phyloP scores from a whole-genome alignment of 2,113 vertebrate species.

The Engraulis encrasicolus region DNA sequence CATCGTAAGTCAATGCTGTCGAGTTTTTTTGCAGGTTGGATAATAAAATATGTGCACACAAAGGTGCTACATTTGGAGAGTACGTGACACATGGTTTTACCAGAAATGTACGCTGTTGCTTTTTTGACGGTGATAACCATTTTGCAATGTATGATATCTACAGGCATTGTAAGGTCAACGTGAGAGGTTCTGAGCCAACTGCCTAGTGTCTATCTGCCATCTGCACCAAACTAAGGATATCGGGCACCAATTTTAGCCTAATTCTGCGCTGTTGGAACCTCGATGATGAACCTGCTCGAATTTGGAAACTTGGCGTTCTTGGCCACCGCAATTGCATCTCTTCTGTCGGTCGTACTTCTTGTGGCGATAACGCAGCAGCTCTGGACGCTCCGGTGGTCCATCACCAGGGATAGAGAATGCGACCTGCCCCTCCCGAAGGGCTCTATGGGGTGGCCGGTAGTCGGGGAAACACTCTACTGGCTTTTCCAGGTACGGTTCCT shows the following conservation, averaged over 20 bases:
- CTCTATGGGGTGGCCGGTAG: constrained; percentile 97
- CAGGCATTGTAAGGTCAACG: constrained; percentile 14
- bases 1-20: constrained; percentile 12
- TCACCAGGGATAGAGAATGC: constrained; percentile 82
- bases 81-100: constrained; percentile 17
- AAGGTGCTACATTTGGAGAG: constrained; percentile 1
- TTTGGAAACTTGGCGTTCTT: constrained; percentile 73
- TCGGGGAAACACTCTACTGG: constrained; percentile 97
- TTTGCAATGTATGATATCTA: constrained; percentile 17
- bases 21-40: constrained; percentile 2
- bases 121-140: constrained; percentile 21
- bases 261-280: background rate
- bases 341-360: constrained; percentile 78
- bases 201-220: constrained; percentile 1
- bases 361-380: constrained; percentile 80
- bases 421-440: constrained; percentile 87
- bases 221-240: background rate
- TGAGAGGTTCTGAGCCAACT: constrained; percentile 5
- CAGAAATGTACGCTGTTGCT: constrained; percentile 17
- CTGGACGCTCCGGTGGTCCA: constrained; percentile 92
- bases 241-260: background rate
- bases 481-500: constrained; percentile 83
- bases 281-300: constrained; percentile 70
- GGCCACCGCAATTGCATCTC: constrained; percentile 72
- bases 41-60: constrained; percentile 20